Evolutionary conservation across 2,797 vertebrate genomes (phyloP), one percentile per base, ranked within the genome.

Genomic region (Toxotes lorentzi): DNA sequence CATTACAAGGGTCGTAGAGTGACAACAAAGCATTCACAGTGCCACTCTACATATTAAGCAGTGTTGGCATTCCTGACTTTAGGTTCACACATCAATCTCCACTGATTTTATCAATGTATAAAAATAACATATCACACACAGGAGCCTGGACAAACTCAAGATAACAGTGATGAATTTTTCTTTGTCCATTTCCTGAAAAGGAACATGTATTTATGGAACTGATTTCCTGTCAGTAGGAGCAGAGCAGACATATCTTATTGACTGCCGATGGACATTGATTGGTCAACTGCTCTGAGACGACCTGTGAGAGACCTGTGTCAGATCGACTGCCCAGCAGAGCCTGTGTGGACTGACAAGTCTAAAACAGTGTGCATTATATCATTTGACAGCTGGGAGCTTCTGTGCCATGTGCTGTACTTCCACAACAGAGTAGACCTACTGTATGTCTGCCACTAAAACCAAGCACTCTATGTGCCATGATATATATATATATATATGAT

Each of bases 151-250:
- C 56, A 78, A 72, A 79, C 58, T 64, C 54, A 27, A 59, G 30
- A 73, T 70, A 45, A 65, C 27, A 30, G 8, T 62, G 57, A 89
- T 90, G 69, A 57, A 84, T 77, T 32, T 62, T 47, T 78, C 16
- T 61, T 53, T 63, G 41, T 71, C 34, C 34, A 60, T 82, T 87
- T 89, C 81, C 85, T 78, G 76, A 69, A 80, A 83, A 58, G 51
- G 16, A 61, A 43, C n/a, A 34, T 76, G 19, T 74, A 86, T 82
- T 82, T 72, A 83, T 88, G 50, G 73, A 78, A 63, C 60, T 59
- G 51, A 88, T 78, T 88, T 86, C 62, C 81, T 77, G 79, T 81
- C 77, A 74, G 68, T 1, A 4, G 23, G 14, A 83, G n/a, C 54
- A 63, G 17, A 54, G 16, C 35, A 82, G 53, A 47, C 63, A 65